Conservation (phyloP, 2,113 vertebrate genomes). For the Marmota flaviventris region DNA sequence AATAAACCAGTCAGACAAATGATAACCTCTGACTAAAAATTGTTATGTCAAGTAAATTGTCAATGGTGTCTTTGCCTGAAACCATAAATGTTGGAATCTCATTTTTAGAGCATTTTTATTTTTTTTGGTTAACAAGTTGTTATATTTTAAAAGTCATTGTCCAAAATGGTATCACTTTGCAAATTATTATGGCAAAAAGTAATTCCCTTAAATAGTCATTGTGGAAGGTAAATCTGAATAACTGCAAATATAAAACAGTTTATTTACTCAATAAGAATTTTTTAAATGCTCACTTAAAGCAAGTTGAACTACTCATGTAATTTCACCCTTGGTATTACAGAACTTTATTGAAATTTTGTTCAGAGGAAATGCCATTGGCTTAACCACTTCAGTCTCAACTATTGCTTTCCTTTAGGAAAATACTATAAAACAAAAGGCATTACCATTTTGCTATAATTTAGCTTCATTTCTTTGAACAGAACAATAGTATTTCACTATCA, state of each 20-base stretch:
- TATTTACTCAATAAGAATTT: slow-evolving; percentile 1
- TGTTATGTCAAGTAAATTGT: slow-evolving; percentile 37
- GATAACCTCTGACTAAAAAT: slow-evolving; percentile 30
- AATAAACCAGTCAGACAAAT: slow-evolving; percentile 11
- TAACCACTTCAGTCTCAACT: background rate
- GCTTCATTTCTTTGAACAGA: background rate
- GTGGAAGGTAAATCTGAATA: background rate
- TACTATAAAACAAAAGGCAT: slow-evolving; percentile 4
- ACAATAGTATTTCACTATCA: background rate
- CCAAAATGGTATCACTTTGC: slow-evolving; percentile 48
- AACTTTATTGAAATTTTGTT: slow-evolving; percentile 15
- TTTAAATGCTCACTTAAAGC: slow-evolving; percentile 4
- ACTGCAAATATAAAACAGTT: background rate
- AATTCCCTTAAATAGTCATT: background rate
- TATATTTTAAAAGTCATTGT: background rate
- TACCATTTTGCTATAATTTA: slow-evolving; percentile 3
- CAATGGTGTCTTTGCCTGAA: slow-evolving; percentile 42
- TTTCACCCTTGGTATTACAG: background rate
- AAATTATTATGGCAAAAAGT: background rate
- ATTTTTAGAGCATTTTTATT: background rate
- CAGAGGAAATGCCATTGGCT: background rate
- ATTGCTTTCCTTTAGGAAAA: slow-evolving; percentile 9
- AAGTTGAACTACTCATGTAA: background rate
- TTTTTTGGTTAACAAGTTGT: background rate
- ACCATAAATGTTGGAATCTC: background rate